A percentile compares a stretch with the other conserved stretches of the same genome.
Evolutionary conservation across 2,797 vertebrate genomes (phyloP).

Genomic region (Muraenolepis orangiensis): DNA sequence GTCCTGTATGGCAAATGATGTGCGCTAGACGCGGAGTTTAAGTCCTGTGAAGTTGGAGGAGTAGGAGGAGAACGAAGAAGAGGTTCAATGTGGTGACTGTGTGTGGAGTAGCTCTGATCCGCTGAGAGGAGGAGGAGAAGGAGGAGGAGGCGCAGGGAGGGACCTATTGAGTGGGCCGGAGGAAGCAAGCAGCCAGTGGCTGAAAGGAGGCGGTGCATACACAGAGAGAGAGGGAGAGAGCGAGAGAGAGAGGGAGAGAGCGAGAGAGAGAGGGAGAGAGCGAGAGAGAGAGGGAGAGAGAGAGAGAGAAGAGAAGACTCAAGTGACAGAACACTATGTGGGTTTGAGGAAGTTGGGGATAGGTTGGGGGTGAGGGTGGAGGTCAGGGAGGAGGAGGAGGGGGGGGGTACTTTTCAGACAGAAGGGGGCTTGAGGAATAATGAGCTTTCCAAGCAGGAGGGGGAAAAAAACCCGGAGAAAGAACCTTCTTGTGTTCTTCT

Average conservation of each 20-base stretch:
- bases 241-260: conserved; percentile 22
- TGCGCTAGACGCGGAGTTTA: background rate
- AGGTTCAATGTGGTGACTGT: background rate
- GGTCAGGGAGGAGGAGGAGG: conserved; percentile 42
- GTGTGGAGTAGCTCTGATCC: conserved; percentile 42
- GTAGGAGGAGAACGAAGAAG: conserved; percentile 11
- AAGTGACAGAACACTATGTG: conserved; percentile 28
- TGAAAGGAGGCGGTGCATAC: conserved; percentile 57
- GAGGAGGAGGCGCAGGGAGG: conserved; percentile 36
- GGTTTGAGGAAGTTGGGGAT: conserved; percentile 30
- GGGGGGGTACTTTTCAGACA: conserved; percentile 41
- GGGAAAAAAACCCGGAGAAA: conserved; percentile 40
- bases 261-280: conserved; percentile 25
- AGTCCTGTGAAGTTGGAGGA: background rate
- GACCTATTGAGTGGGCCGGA: conserved; percentile 13
- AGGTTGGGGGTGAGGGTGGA: conserved; percentile 42
- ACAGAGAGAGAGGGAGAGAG: conserved; percentile 24
- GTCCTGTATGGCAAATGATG: conserved; percentile 44
- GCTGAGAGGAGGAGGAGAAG: conserved; percentile 35
- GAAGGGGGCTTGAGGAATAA: conserved; percentile 74
- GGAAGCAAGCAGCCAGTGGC: conserved; percentile 57
- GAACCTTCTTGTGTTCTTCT: conserved; percentile 67
- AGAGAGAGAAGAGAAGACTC: background rate
- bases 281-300: background rate
- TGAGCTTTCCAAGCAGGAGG: conserved; percentile 70